A percentile compares a stretch with the other conserved stretches of the same genome.
phyloP scores from a whole-genome alignment of 2,797 vertebrate genomes.

The Cephalopachus bancanus region DNA sequence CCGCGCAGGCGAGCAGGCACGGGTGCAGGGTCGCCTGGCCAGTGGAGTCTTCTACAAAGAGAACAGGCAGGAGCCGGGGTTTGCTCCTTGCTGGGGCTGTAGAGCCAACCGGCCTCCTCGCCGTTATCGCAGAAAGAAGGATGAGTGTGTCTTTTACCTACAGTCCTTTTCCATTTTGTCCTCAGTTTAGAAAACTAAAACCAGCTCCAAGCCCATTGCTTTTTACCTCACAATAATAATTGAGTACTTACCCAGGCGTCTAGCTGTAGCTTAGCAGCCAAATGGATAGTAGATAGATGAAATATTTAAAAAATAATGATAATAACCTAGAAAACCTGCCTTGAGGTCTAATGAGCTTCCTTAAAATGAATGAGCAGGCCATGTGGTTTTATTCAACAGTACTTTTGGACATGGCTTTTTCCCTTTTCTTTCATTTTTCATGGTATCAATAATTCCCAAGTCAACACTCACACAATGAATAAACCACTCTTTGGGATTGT shows the following conservation, averaged over 20 bases:
- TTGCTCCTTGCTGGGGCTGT: neutral
- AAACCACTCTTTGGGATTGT: neutral
- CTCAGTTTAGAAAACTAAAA: conserved; percentile 50
- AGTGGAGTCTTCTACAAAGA: neutral
- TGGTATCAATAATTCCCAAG: neutral
- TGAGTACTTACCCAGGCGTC: neutral
- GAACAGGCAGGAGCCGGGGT: neutral
- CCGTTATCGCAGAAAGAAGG: neutral
- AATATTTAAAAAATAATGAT: neutral
- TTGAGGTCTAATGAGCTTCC: neutral
- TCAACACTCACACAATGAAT: neutral
- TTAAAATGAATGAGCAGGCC: neutral
- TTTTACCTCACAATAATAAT: conserved; percentile 42
- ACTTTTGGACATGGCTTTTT: neutral
- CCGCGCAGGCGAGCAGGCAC: neutral
- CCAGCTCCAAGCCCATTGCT: neutral
- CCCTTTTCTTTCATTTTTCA: neutral
- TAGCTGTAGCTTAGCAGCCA: neutral
- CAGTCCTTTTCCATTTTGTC: conserved; percentile 1
- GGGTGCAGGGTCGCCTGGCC: neutral
- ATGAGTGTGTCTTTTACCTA: neutral
- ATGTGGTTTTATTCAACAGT: neutral
- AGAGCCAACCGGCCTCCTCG: neutral
- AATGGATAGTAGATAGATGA: neutral
- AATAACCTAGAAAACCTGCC: neutral